phyloP scores from a whole-genome alignment of 2,113 vertebrate genomes.

The Hypomesus transpacificus region DNA sequence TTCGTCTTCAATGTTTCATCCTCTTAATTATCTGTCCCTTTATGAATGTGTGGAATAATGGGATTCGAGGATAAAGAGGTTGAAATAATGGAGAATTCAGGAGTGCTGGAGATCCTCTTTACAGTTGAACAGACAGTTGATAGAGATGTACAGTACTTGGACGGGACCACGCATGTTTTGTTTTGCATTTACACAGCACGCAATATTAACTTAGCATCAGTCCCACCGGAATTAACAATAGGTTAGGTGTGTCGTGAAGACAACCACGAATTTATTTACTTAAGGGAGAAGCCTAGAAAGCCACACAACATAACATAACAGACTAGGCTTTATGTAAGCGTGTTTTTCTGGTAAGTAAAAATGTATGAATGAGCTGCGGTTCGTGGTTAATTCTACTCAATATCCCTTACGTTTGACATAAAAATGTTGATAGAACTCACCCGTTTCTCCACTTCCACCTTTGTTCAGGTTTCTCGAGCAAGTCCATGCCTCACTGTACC shows the following conservation, averaged over 20 bases:
- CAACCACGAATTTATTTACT: too few species aligned
- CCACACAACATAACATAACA: too few species aligned
- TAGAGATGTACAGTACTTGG: neutral
- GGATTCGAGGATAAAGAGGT: too few species aligned
- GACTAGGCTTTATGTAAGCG: neutral
- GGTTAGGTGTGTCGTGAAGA: too few species aligned
- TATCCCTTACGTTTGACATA: neutral
- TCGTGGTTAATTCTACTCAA: neutral
- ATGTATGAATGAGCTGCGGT: neutral
- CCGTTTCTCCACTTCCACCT: conserved; percentile 33
- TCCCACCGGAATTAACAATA: too few species aligned
- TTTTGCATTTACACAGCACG: too few species aligned
- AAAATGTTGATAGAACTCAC: conserved; percentile 51
- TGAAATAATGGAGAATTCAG: too few species aligned
- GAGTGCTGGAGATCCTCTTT: too few species aligned
- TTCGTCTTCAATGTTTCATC: conserved; percentile 40
- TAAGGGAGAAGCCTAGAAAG: too few species aligned
- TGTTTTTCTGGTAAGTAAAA: neutral
- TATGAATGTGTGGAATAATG: neutral
- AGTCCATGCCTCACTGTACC: conserved; percentile 48
- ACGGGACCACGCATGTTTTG: too few species aligned
- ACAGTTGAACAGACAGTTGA: neutral
- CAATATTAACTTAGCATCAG: too few species aligned
- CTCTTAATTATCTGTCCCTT: conserved; percentile 10
- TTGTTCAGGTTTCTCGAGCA: conserved; percentile 33